Evolutionary conservation across 2,113 vertebrate genomes (phyloP).

Genomic region (Erinaceus europaeus): DNA sequence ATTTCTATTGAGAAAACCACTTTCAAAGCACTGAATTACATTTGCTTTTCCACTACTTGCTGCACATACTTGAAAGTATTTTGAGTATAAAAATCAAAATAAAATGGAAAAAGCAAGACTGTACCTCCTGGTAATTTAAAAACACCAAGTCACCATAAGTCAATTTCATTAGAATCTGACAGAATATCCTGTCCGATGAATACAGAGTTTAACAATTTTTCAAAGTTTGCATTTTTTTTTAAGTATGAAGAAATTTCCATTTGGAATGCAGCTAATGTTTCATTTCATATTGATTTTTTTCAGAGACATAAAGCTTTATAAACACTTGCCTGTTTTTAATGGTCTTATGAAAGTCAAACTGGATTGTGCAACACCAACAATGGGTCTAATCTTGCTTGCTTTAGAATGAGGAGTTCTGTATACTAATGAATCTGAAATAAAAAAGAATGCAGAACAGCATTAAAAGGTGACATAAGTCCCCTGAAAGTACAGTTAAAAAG

Average conservation of each 20-base stretch:
- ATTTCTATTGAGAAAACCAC: background rate
- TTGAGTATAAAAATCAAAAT: background rate
- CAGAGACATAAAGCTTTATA: background rate
- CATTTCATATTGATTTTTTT: background rate
- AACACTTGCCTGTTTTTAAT: constrained; percentile 86
- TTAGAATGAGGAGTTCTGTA: constrained; percentile 56
- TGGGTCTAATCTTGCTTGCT: constrained; percentile 69
- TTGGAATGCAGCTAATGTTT: background rate
- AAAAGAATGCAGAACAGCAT: constrained; percentile 27
- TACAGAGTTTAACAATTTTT: background rate
- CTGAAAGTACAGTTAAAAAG: background rate
- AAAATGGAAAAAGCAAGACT: background rate
- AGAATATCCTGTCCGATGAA: background rate
- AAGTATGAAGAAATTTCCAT: background rate
- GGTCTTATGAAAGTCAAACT: constrained; percentile 89
- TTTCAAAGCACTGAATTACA: background rate
- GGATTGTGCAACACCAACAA: constrained; percentile 88
- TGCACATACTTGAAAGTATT: background rate
- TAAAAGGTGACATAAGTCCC: background rate
- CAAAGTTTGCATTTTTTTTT: too few species aligned
- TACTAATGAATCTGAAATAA: constrained; percentile 71
- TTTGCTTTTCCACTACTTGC: background rate
- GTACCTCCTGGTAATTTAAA: background rate
- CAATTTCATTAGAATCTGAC: background rate
- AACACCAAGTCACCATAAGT: background rate